Base-by-base conservation (phyloP, 2,797 vertebrate species). In the Mormyrus proboscirostris region DNA sequence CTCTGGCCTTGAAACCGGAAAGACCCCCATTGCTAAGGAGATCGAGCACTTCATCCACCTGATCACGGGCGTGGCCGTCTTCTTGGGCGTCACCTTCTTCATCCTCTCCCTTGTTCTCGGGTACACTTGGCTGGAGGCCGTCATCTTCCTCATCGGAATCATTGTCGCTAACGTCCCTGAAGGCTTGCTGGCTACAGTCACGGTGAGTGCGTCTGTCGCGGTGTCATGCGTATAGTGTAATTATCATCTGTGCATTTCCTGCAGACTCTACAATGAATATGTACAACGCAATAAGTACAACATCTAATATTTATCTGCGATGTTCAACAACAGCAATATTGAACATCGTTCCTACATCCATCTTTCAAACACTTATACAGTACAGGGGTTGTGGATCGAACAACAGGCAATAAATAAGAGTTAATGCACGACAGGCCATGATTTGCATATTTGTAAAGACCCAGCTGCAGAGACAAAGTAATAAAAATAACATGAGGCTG, bases 131-230 rank as follows among this genome's bases (percentile, higher is more conserved):
- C 95, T 98, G 0, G 97, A 98, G 91, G 97, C 97, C 0, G 97
- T 98, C 93, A 98, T 98, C 94, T 98, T 98, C 95, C 97, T 98
- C 93, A 98, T 98, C 0, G 97, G 97, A 85, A 98, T 98, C 95
- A 98, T 98, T 3, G 97, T 98, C 10, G 97, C 97, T 85, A 98
- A 98, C 8, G 97, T 98, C 73, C 97, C 97, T 0, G 97, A 98
- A 93, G 97, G 97, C 0, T 96, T 98, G 88, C 96, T 98, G 95
- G 97, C 97, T 91, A 98, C 97, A 0, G 97, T 98, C 94, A 98
- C 97, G 7, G 97, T 98, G 94, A 97, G 95, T 94, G 84, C 51
- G 2, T 14, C 4, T 38, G n/a, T 14, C 19, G 2, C 12, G 4
- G 29, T 5, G 65, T 73, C 12, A 14, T 0, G 65, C 12, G 14